Evolutionary conservation across 1,140 invertebrate genomes (phyloP).

Genomic region (Gryllus bimaculatus): DNA sequence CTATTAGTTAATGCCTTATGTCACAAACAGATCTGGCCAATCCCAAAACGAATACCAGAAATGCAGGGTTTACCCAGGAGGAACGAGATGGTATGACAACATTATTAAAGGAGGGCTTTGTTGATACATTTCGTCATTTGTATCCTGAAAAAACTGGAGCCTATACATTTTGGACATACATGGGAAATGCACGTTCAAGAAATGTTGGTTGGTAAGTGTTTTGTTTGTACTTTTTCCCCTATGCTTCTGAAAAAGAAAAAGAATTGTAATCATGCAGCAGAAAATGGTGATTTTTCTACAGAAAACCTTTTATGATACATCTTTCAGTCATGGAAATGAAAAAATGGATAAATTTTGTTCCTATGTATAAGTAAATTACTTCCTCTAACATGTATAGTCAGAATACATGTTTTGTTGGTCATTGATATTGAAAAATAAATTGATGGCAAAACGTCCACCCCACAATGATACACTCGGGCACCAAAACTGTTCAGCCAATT

Average conservation of each 20-base stretch:
- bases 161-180: conserved; percentile 94
- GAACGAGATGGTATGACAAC: conserved; percentile 85
- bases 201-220: conserved; percentile 77
- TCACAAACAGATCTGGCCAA: conserved; percentile 67
- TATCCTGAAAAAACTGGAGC: conserved; percentile 75
- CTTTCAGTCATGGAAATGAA: not conserved
- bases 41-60: conserved; percentile 86
- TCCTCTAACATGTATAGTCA: not conserved
- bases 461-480: too few relatives aligned
- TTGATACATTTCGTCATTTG: conserved; percentile 81
- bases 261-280: not conserved
- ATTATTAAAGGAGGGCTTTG: conserved; percentile 66
- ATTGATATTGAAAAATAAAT: too few relatives aligned
- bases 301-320: not conserved
- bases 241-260: not conserved
- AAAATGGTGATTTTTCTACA: not conserved
- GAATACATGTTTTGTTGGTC: not conserved
- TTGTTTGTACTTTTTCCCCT: not conserved
- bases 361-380: not conserved
- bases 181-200: conserved; percentile 70
- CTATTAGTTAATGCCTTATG: not conserved
- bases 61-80: conserved; percentile 90
- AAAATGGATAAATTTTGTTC: not conserved
- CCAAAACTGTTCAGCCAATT: too few relatives aligned
- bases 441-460: too few relatives aligned